Evolutionary conservation across 1,140 invertebrate genomes (phyloP), one percentile per base, ranked within the genome.

Genomic region (Trichonephila clavata): DNA sequence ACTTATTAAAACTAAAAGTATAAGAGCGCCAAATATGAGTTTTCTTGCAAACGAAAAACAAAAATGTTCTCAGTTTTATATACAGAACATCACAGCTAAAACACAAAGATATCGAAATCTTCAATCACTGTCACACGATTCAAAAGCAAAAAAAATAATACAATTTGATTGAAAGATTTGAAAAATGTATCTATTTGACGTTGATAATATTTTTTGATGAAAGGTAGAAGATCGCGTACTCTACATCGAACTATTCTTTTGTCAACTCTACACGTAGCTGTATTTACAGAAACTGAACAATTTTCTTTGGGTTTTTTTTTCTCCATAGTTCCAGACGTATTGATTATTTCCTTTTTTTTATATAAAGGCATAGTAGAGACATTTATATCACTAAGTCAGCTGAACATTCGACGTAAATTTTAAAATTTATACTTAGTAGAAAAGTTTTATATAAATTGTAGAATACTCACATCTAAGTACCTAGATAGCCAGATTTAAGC

Each of bases 271-370:
- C 32, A 39, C 18, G 71, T 39, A 77, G 71, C 32, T 21, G 27
- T 18, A 77, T 77, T 77, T 77, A 5, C 18, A 32, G 71, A 39
- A 77, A 39, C 27, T 77, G 18, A 32, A 24, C 32, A 77, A 77
- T 27, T 77, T 77, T 77, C 32, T 77, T 77, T 27, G 71, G 39
- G n/a, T n/a, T n/a, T 77, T 77, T 77, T 18, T 77, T 39, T 39
- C 16, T 18, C 71, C 71, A 77, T 18, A 32, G 71, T 77, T 77
- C 71, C 71, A 77, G 71, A 77, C 71, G 32, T 77, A 77, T 77
- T 77, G 71, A 77, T 77, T 77, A 32, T 77, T 77, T 77, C 71
- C 32, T 39, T 77, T 68, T 77, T 68, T 77, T 27, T 32, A 71
- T 77, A 16, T 77, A 77, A 14, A 50, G 50, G 20, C 32, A 77